These are phyloP conservation scores for Albula goreensis DNA, from an alignment of 2,113 vertebrate species.

Conservation along the genomic window DNA sequence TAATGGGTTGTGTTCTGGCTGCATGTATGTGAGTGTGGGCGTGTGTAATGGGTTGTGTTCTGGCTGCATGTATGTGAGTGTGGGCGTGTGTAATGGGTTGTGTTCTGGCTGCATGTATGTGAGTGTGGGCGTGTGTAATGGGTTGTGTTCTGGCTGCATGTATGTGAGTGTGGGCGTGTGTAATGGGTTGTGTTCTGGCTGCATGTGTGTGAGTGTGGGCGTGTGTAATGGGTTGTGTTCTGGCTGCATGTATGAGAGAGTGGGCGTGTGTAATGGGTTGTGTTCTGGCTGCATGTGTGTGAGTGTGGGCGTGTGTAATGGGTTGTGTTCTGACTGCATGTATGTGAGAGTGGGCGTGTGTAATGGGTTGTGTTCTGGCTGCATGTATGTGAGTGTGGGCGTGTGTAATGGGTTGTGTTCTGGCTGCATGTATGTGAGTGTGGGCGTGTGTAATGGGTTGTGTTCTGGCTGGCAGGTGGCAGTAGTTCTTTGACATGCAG, in stretches of 20 bases:
- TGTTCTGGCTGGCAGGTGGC: slow-evolving; percentile 46
- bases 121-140: neutral
- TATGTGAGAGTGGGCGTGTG: too few species aligned
- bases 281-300: neutral
- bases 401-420: too few species aligned
- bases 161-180: too few species aligned
- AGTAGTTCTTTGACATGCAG: slow-evolving; percentile 75
- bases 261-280: neutral
- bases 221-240: neutral
- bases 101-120: too few species aligned
- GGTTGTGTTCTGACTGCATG: neutral
- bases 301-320: neutral
- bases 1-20: neutral
- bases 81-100: neutral
- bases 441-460: neutral
- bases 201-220: too few species aligned
- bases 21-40: too few species aligned
- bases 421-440: too few species aligned
- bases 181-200: neutral
- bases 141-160: neutral
- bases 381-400: too few species aligned
- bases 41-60: neutral
- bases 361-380: neutral
- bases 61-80: neutral
- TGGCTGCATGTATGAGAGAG: too few species aligned